Percentiles rank a stretch among this genome's conserved stretches.
phyloP scores from a whole-genome alignment of 2,113 vertebrate species.

The Leptodactylus fuscus region DNA sequence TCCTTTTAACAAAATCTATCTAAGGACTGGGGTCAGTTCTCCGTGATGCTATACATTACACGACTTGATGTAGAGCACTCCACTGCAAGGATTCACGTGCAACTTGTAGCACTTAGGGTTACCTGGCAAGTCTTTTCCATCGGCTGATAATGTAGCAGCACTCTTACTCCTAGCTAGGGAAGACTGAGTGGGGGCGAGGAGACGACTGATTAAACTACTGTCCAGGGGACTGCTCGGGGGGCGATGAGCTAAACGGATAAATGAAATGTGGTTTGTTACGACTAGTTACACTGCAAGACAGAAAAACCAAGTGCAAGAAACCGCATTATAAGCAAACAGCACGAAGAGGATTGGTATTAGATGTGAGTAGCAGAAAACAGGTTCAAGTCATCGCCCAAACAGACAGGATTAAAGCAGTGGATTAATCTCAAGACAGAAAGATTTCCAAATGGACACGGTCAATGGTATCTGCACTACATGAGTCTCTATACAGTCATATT shows the following conservation, averaged over 20 bases:
- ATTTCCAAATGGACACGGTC: background rate
- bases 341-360: slow-evolving; percentile 32
- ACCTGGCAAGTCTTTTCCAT: slow-evolving; percentile 87
- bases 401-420: background rate
- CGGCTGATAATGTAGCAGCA: slow-evolving; percentile 81
- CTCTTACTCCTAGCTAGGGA: slow-evolving; percentile 95
- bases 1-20: background rate
- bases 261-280: slow-evolving; percentile 70
- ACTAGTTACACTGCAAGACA: slow-evolving; percentile 56
- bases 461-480: background rate
- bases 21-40: slow-evolving; percentile 38
- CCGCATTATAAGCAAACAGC: slow-evolving; percentile 58
- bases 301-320: slow-evolving; percentile 62
- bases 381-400: background rate
- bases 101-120: slow-evolving; percentile 69
- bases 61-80: background rate
- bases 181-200: slow-evolving; percentile 89
- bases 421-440: background rate
- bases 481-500: too few relatives aligned
- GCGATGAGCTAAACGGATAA: slow-evolving; percentile 82
- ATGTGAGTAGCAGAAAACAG: background rate
- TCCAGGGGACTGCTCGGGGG: slow-evolving; percentile 79
- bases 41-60: slow-evolving; percentile 36
- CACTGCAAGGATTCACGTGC: background rate
- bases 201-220: slow-evolving; percentile 85